phyloP scores from a whole-genome alignment of 2,888 invertebrate species.

The Thereva unica region DNA sequence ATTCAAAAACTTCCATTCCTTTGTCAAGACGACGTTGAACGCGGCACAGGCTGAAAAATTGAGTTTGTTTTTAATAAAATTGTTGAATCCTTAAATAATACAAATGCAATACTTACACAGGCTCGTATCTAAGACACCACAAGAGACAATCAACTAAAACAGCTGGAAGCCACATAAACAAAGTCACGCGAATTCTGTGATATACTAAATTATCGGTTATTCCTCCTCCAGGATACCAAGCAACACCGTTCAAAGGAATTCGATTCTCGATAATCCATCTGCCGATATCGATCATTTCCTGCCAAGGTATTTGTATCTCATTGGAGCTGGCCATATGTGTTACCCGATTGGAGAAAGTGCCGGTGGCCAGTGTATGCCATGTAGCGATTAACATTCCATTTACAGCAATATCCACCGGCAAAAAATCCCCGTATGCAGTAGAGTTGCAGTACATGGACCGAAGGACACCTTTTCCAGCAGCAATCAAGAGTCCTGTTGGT shows the following conservation, averaged over 20 bases:
- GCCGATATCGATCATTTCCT: slow-evolving; percentile 81
- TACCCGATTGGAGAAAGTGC: slow-evolving; percentile 62
- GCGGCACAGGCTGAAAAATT: slow-evolving; percentile 69
- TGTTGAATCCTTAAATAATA: background rate
- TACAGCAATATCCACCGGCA: slow-evolving; percentile 80
- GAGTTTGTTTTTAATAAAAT: slow-evolving; percentile 4
- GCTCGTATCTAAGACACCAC: slow-evolving; percentile 81
- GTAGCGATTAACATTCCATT: slow-evolving; percentile 71
- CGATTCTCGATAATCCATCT: slow-evolving; percentile 74
- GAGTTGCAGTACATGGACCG: slow-evolving; percentile 86
- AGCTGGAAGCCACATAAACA: slow-evolving; percentile 92
- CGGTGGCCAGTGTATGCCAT: slow-evolving; percentile 66
- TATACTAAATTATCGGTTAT: slow-evolving; percentile 78
- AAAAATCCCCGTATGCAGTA: slow-evolving; percentile 75
- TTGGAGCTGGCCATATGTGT: slow-evolving; percentile 79
- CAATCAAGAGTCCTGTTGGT: slow-evolving; percentile 81
- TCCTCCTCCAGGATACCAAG: slow-evolving; percentile 85
- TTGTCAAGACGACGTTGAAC: slow-evolving; percentile 82
- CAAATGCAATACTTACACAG: slow-evolving; percentile 70
- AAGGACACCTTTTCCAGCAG: slow-evolving; percentile 84
- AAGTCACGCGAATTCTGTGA: slow-evolving; percentile 80
- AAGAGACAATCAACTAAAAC: slow-evolving; percentile 79
- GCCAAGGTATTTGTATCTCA: slow-evolving; percentile 84
- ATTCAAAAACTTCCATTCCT: slow-evolving; percentile 87
- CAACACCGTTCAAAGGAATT: slow-evolving; percentile 84